phyloP scores from a whole-genome alignment of 2,113 vertebrate species.

The Scartelaos histophorus region DNA sequence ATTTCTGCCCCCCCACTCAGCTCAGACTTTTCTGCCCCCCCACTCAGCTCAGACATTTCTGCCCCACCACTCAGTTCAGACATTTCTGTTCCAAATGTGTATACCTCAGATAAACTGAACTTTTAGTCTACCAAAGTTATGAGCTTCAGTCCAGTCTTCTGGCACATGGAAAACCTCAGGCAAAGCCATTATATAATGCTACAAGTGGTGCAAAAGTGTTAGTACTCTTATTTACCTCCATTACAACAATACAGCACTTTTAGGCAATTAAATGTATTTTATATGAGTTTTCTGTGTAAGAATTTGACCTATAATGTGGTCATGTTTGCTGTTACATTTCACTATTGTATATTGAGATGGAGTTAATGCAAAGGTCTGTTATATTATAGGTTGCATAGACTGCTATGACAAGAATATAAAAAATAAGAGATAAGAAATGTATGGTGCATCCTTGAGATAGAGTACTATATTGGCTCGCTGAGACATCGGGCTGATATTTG shows the following conservation, averaged over 20 bases:
- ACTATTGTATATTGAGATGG: neutral
- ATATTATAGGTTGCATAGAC: no score
- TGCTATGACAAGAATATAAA: no score
- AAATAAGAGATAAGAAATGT: no score
- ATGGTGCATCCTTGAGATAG: no score
- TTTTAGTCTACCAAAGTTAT: neutral
- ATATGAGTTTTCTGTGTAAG: neutral
- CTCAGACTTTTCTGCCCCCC: neutral
- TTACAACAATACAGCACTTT: no score
- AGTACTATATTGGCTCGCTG: no score
- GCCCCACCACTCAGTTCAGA: constrained; percentile 4
- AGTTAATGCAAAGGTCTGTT: neutral
- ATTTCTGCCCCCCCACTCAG: constrained; percentile 1
- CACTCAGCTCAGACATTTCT: constrained; percentile 3
- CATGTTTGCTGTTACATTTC: neutral
- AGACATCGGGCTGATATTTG: no score
- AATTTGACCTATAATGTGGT: no score
- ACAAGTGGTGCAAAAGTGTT: no score
- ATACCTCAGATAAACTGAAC: constrained; percentile 10
- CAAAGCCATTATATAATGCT: neutral
- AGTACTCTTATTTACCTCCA: no score
- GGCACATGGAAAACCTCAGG: no score
- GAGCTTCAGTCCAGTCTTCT: neutral
- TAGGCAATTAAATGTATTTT: neutral
- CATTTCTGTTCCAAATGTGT: neutral